Evolutionary conservation across 2,888 invertebrate genomes (phyloP), one percentile per base, ranked within the genome.

Genomic region (Drosophila infuscata): DNA sequence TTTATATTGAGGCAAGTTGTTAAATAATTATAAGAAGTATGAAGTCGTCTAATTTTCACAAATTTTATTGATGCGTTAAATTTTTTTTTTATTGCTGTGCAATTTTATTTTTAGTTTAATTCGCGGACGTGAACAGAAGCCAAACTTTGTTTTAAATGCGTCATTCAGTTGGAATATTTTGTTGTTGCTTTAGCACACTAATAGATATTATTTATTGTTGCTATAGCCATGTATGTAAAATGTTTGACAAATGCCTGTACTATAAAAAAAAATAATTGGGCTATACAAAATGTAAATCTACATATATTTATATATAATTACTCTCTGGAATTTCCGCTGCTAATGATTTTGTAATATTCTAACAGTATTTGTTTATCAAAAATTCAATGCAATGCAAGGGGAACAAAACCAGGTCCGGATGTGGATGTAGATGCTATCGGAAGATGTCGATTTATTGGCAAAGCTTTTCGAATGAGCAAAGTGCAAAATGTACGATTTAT

Each of bases 401-500:
- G 38, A 73, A 73, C 48, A 70, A 29, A 64, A 73, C 54, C 61
- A 38, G 25, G 58, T 35, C 79, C 85, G 81, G 79, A 81, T 57
- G 57, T 68, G 51, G 70, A 59, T 70, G 49, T 35, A 0, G 35
- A 35, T 8, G 46, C 58, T 35, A 32, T 58, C 58, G 49, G 25
- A 60, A 51, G 35, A 46, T 29, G 48, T 61, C 51, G 36, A 54
- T 54, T 68, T 69, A 70, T 85, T 83, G 83, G 86, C 83, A 84
- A 66, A 64, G 79, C 46, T 74, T 54, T 46, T 25, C 25, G 32
- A 30, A 12, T 61, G 78, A 46, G 25, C 67, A 78, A 78, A 78
- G 75, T 79, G 56, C 75, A 75, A 66, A 66, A 51, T 62, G 29
- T 61, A 63, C 65, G 8, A 64, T 73, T 73, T 76, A 62, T 76